Evolutionary conservation across 92 coral and sea anemone species (phyloP), one percentile per base, ranked within the genome.

Genomic region (Galaxea fascicularis): DNA sequence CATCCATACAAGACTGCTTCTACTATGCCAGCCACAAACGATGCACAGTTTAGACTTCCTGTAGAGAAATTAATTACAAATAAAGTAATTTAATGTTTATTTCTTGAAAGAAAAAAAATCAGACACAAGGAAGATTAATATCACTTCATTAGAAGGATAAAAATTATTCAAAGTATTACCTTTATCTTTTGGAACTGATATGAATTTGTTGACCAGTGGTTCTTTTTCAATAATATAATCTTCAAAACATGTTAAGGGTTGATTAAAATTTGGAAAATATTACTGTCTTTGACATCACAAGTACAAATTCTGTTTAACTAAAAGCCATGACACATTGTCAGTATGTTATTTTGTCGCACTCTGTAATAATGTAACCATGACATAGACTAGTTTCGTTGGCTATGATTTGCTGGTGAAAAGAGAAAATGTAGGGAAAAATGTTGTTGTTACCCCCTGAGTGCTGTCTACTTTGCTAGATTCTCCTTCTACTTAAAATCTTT

Each of bases 221-320:
- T 97, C 99, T 58, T 92, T 94, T 86, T 97, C 99, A 39, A 97
- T 97, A 25, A 97, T 97, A 65, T 97, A 97, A 91, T 97, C 99
- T 97, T 51, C 4, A 18, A 27, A 8, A 51, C 2, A 14, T 21
- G 89, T 90, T 80, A 90, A 92, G 89, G 82, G 30, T 35, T 82
- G 0, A 29, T 29, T 24, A 8, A 60, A 1, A 24, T 16, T 8
- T 49, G 15, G 13, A 35, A 6, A 35, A 35, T 35, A 35, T 35
- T 2, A 35, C 6, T 35, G 41, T 6, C 41, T 35, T 35, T 35
- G 41, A 35, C 41, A 35, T 35, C 41, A 35, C 41, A 35, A 35
- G 41, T 35, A 35, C 2, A 35, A 35, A 35, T 35, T 2, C 41
- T 6, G 6, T 2, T 15, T 15, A 15, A 49, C 17, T 49, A 15